Conservation (phyloP, 2,888 invertebrate species). For the Melieria omissa region DNA sequence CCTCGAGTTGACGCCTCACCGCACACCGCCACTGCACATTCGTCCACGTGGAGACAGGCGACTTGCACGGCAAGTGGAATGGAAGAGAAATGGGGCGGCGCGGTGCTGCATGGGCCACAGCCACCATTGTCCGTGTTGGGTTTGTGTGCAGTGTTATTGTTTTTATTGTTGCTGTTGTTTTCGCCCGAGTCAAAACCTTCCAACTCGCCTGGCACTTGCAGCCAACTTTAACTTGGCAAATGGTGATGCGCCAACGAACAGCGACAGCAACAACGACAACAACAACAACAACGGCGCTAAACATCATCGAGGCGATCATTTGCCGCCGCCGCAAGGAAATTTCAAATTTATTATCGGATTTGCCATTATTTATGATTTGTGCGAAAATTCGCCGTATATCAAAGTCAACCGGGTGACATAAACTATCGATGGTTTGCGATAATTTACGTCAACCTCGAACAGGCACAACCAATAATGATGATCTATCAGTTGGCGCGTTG, state of each 20-base stretch:
- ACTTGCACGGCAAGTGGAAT: too few species aligned
- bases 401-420: slow-evolving; percentile 61
- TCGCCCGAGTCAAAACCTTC: slow-evolving; percentile 27
- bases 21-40: too few species aligned
- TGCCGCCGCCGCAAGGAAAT: slow-evolving; percentile 60
- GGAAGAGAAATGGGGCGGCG: too few species aligned
- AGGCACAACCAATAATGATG: too few species aligned
- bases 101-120: too few species aligned
- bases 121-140: too few species aligned
- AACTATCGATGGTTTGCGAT: slow-evolving; percentile 62
- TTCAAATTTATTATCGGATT: slow-evolving; percentile 66
- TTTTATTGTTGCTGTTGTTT: slow-evolving; percentile 10
- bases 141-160: background rate
- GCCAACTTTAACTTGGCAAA: slow-evolving; percentile 3
- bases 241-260: slow-evolving; percentile 6
- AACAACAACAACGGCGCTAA: slow-evolving; percentile 11
- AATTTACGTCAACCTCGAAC: slow-evolving; percentile 58
- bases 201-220: background rate
- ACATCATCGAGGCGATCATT: slow-evolving; percentile 49
- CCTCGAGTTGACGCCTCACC: too few species aligned
- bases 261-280: slow-evolving; percentile 10
- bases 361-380: slow-evolving; percentile 66
- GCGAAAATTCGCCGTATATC: slow-evolving; percentile 63
- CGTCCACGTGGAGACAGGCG: too few species aligned
- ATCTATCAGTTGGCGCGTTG: too few species aligned